phyloP scores from a whole-genome alignment of 2,797 vertebrate genomes.

The Neomorphus geoffroyi region DNA sequence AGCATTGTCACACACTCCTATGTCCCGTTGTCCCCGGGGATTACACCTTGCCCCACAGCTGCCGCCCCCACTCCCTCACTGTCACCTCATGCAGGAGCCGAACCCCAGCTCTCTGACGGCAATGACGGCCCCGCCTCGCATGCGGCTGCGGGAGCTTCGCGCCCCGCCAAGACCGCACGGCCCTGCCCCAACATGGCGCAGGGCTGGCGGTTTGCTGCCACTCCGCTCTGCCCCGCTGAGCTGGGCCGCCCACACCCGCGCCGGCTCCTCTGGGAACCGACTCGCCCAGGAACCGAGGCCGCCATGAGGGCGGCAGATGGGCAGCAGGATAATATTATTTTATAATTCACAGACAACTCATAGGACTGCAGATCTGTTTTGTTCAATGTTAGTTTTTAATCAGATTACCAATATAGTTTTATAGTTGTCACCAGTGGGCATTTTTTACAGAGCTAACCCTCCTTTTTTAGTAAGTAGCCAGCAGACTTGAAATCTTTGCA shows the following conservation, averaged over 20 bases:
- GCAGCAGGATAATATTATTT: neutral
- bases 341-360: neutral
- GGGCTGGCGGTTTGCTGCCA: neutral
- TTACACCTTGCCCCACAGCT: no score
- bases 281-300: neutral
- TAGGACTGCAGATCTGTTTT: neutral
- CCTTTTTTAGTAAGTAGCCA: neutral
- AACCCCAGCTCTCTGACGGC: no score
- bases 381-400: neutral
- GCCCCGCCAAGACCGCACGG: no score
- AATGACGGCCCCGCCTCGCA: no score
- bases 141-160: no score
- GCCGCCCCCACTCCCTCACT: no score
- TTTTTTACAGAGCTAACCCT: neutral
- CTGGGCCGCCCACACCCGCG: no score
- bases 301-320: constrained; percentile 4
- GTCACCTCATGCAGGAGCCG: no score
- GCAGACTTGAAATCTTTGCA: neutral
- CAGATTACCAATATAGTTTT: neutral
- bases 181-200: neutral
- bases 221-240: no score
- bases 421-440: neutral
- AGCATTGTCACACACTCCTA: no score
- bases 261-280: neutral
- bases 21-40: no score